phyloP scores from a whole-genome alignment of 1,140 invertebrate genomes.

The Lucilia sericata region DNA sequence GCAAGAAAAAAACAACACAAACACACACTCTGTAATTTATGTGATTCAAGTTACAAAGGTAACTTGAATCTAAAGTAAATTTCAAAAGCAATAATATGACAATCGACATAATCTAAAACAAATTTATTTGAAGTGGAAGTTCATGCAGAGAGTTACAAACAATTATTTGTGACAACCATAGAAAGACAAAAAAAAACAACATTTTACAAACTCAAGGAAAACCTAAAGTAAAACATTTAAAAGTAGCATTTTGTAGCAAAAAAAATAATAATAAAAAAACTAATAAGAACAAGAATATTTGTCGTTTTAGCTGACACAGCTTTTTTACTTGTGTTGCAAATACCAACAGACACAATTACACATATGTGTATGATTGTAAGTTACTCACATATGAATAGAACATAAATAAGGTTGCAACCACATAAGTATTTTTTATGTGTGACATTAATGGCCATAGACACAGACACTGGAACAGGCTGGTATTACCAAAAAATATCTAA shows the following conservation, averaged over 20 bases:
- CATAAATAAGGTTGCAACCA: slow-evolving; percentile 23
- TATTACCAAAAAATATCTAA: not conserved
- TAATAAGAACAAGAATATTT: not conserved
- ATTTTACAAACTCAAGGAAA: not conserved
- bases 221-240: not conserved
- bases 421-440: slow-evolving; percentile 20
- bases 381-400: not conserved
- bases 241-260: not conserved
- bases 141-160: slow-evolving; percentile 19
- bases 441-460: slow-evolving; percentile 23
- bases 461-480: not conserved
- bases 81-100: slow-evolving; percentile 21
- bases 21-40: slow-evolving; percentile 7
- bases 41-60: slow-evolving; percentile 4
- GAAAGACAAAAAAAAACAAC: not conserved
- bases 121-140: slow-evolving; percentile 24
- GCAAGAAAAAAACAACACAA: no score
- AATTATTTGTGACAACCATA: not conserved
- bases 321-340: not conserved
- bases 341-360: not conserved
- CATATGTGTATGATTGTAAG: not conserved
- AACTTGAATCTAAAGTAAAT: slow-evolving; percentile 12
- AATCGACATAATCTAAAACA: slow-evolving; percentile 26
- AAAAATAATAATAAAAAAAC: not conserved
- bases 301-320: not conserved